These are phyloP conservation scores for Seriola quinqueradiata DNA, from an alignment of 2,113 vertebrate genomes.

Conservation along the genomic window DNA sequence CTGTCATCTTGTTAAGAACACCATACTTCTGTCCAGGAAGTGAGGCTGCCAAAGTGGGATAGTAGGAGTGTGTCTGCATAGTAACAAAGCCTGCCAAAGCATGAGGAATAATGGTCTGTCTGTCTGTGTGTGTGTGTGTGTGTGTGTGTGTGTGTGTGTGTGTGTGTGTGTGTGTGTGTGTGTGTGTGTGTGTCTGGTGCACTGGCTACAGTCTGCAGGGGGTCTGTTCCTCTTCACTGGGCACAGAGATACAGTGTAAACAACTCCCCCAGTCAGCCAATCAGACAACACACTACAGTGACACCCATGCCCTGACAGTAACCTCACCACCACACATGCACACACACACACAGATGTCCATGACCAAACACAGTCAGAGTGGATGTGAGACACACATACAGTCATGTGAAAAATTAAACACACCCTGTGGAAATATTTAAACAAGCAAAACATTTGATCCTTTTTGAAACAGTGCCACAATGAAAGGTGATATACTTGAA, in stretches of 20 bases:
- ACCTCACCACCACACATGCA: constrained; percentile 49
- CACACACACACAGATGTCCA: constrained; percentile 27
- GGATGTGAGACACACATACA: constrained; percentile 16
- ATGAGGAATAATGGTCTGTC: constrained; percentile 40
- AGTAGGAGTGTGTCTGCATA: constrained; percentile 69
- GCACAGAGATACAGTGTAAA: constrained; percentile 71
- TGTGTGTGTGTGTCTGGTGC: constrained; percentile 46
- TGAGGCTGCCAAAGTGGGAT: constrained; percentile 47
- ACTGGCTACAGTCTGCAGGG: constrained; percentile 68
- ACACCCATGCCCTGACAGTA: constrained; percentile 64
- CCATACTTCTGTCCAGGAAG: constrained; percentile 38
- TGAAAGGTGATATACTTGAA: not conserved
- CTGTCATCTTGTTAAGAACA: constrained; percentile 65
- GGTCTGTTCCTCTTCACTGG: constrained; percentile 75
- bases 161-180: constrained; percentile 38
- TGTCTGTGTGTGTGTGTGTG: constrained; percentile 6
- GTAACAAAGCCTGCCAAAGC: constrained; percentile 59
- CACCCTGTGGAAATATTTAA: not conserved
- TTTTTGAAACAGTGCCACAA: not conserved
- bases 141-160: constrained; percentile 40
- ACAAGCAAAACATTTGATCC: not conserved
- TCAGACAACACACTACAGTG: constrained; percentile 51
- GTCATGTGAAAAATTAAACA: not conserved
- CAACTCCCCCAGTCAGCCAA: constrained; percentile 70
- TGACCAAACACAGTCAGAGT: constrained; percentile 9